Evolutionary conservation across 92 coral and sea anemone species (phyloP).

Genomic region (Meandrina meandrites): DNA sequence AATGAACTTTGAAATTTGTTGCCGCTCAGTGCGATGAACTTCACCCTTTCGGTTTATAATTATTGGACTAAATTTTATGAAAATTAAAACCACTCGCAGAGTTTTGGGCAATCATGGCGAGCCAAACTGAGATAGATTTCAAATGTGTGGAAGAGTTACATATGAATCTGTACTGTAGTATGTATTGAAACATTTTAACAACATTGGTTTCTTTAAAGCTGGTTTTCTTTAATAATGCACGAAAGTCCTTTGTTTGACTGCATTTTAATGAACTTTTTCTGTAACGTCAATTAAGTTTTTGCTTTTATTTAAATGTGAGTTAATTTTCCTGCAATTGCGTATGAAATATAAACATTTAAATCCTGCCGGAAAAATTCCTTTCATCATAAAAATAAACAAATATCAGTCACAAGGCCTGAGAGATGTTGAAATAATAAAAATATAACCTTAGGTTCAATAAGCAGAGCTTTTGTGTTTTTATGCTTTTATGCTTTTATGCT

Average conservation of each 20-base stretch:
- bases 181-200: not conserved
- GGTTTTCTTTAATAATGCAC: not conserved
- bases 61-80: not conserved
- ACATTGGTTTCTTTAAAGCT: not conserved
- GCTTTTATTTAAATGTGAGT: not conserved
- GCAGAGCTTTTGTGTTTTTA: too few relatives aligned
- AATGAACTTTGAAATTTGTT: not conserved
- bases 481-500: too few relatives aligned
- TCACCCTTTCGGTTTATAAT: not conserved
- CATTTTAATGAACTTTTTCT: slow-evolving; percentile 11
- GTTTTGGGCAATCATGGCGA: not conserved
- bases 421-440: not conserved
- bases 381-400: slow-evolving; percentile 2
- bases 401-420: not conserved
- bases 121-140: not conserved
- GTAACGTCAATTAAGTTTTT: not conserved
- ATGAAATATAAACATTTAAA: slow-evolving; percentile 18
- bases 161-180: not conserved
- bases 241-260: not conserved
- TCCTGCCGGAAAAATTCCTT: slow-evolving; percentile 12
- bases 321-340: slow-evolving; percentile 9
- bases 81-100: not conserved
- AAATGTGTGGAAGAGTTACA: not conserved
- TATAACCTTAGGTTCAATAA: too few relatives aligned
- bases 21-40: not conserved